A percentile compares a stretch with the other conserved stretches of the same genome.
These are phyloP conservation scores for Calonectris borealis DNA, from an alignment of 2,113 vertebrate genomes.

Conservation along the genomic window DNA sequence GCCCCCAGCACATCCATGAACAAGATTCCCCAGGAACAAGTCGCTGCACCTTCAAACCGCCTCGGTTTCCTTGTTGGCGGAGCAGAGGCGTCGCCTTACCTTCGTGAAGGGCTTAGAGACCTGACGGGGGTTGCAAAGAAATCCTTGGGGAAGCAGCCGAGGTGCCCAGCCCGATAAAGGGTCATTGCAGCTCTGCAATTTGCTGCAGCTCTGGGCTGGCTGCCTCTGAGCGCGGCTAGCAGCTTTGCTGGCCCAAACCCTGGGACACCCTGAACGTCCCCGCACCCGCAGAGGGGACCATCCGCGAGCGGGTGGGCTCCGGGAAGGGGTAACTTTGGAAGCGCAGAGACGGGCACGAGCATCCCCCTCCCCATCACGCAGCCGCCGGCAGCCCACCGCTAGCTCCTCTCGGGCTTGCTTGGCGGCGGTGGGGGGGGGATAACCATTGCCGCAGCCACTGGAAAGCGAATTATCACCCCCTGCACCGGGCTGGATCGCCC, in stretches of 20 bases:
- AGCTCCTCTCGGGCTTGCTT: neutral
- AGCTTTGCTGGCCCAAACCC: neutral
- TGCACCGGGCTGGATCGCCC: neutral
- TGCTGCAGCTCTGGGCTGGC: neutral
- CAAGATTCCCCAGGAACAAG: neutral
- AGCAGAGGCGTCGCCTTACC: neutral
- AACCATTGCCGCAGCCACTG: neutral
- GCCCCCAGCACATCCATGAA: accelerated
- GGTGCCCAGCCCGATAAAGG: neutral
- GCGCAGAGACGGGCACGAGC: neutral
- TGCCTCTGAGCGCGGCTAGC: accelerated
- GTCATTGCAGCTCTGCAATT: neutral
- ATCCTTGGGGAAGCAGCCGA: neutral
- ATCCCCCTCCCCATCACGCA: neutral
- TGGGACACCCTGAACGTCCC: neutral
- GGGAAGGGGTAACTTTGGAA: neutral
- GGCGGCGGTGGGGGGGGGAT: accelerated
- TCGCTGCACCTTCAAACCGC: neutral
- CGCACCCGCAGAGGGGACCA: accelerated
- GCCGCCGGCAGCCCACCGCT: neutral
- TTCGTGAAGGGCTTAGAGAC: neutral
- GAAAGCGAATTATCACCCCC: neutral
- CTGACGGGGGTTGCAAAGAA: neutral
- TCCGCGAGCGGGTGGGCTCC: accelerated
- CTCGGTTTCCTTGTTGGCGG: neutral